Base-by-base conservation (phyloP, 2,797 vertebrate genomes). In the Malacoraja senta region DNA sequence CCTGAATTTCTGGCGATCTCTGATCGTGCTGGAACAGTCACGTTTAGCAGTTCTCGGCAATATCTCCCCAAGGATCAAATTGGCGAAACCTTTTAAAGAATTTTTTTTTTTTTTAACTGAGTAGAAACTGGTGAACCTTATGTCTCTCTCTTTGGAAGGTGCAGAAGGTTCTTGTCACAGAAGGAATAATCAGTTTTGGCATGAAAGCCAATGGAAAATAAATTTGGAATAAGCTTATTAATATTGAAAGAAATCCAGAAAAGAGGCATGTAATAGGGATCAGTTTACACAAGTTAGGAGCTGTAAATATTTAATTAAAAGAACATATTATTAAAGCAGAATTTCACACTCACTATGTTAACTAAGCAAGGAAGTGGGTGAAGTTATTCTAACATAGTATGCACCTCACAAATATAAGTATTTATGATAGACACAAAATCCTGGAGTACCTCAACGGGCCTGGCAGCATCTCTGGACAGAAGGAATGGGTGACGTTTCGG, bases 101-200 rank as follows among this genome's bases (percentile, higher is more conserved):
- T 88, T 88, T 88, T 88, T 32, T 68, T 88, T 35, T 35, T 88
- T 35, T 35, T 88, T 74, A 78, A 78, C 63, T 88, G 84, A 88
- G 84, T 65, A 88, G 32, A 88, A 88, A 88, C 63, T 35, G 35
- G 61, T 68, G 84, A 88, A 88, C 84, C 21, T 88, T 68, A 63
- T 35, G n/a, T 24, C 24, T 88, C 84, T 88, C 84, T 68, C 13
- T 8, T 8, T 35, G 61, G n/a, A 68, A 68, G 21, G n/a, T 88
- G 32, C 84, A 88, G 29, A 88, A 68, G 63, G n/a, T 68, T 88
- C 84, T 68, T 88, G 84, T 68, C n/a, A 88, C n/a, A 21, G 19
- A 88, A 63, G n/a, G 68, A 88, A 88, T 88, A 35, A 88, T 88
- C 84, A 88, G 84, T 88, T 88, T 35, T 88, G 84, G 84, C 84